Conservation (phyloP, 2,888 invertebrate species). For the Abscondita cerata region DNA sequence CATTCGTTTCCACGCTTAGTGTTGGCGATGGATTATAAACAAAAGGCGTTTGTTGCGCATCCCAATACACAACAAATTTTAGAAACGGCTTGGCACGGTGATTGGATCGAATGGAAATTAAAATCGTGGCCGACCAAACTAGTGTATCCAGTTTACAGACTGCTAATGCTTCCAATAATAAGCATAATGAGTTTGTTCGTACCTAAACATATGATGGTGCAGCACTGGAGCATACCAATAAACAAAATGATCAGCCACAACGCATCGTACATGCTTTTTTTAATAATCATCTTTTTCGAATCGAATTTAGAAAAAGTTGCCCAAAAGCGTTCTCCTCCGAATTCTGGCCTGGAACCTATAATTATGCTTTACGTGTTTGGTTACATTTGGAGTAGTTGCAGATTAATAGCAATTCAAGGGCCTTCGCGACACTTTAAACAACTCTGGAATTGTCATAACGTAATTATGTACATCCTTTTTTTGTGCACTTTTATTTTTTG, state of each 20-base stretch:
- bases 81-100: conserved; percentile 71
- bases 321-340: conserved; percentile 66
- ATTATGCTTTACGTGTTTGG: conserved; percentile 63
- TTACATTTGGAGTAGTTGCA: conserved; percentile 63
- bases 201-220: conserved; percentile 60
- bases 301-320: conserved; percentile 66
- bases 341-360: conserved; percentile 61
- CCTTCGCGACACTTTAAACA: conserved; percentile 64
- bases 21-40: conserved; percentile 72
- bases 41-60: conserved; percentile 79
- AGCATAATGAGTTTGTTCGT: conserved; percentile 57
- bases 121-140: conserved; percentile 46
- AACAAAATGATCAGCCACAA: conserved; percentile 75
- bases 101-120: conserved; percentile 57
- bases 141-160: conserved; percentile 51
- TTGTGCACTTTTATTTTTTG: conserved; percentile 68
- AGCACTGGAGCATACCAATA: conserved; percentile 68
- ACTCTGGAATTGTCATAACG: conserved; percentile 70
- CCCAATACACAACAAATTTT: conserved; percentile 75
- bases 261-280: conserved; percentile 71
- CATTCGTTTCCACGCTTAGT: conserved; percentile 71
- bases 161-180: conserved; percentile 59
- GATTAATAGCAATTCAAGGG: conserved; percentile 66
- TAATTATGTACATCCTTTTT: conserved; percentile 66
- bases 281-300: conserved; percentile 67